Conservation (phyloP, 2,113 vertebrate genomes). For the Pachyramphus minor region DNA sequence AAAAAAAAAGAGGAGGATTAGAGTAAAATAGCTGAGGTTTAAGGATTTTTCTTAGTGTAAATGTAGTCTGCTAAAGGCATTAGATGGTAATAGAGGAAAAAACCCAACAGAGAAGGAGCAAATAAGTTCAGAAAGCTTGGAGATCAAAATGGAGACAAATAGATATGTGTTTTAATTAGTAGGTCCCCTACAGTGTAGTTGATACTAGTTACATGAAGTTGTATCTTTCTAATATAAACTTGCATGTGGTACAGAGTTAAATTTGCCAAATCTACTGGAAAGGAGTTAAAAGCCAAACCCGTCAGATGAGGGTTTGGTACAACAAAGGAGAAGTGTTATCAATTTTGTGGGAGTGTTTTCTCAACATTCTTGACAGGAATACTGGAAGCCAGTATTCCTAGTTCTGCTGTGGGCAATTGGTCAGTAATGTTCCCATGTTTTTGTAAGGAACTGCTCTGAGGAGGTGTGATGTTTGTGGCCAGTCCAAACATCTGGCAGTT, state of each 20-base stretch:
- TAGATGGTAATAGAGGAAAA: neutral
- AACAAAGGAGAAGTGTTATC: neutral
- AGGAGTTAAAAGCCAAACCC: neutral
- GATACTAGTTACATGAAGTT: neutral
- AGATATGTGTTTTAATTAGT: neutral
- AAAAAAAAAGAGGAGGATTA: neutral
- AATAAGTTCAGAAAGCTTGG: neutral
- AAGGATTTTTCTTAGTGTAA: neutral
- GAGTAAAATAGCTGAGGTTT: neutral
- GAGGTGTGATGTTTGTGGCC: neutral
- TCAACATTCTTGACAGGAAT: neutral
- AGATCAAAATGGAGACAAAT: neutral
- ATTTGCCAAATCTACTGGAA: neutral
- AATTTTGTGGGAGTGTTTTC: neutral
- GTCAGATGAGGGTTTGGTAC: neutral
- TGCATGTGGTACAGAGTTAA: neutral
- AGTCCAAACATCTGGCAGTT: neutral
- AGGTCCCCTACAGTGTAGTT: neutral
- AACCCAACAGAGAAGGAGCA: neutral
- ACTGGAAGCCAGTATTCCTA: neutral
- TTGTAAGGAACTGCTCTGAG: neutral
- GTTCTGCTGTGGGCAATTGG: neutral
- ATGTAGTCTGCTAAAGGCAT: neutral
- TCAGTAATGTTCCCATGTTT: neutral
- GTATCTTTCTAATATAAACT: neutral